Evolutionary conservation across 2,888 invertebrate genomes (phyloP).

Genomic region (Dryococelus australis): DNA sequence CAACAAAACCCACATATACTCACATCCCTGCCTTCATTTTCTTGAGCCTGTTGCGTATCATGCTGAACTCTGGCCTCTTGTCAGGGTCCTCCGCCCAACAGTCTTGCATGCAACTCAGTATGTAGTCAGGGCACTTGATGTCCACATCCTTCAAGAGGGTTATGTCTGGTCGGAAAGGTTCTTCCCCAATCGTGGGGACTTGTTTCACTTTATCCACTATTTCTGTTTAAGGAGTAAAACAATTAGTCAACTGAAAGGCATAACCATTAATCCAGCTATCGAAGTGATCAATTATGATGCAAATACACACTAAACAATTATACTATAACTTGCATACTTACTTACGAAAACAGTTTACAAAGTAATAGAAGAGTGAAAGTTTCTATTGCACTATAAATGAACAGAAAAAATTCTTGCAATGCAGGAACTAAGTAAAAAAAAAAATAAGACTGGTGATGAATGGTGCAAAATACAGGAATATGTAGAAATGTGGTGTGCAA

Average conservation of each 20-base stretch:
- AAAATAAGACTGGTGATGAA: no score
- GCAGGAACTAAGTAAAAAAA: no score
- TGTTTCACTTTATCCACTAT: conserved; percentile 85
- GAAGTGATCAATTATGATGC: not conserved
- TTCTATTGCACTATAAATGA: no score
- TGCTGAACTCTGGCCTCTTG: conserved; percentile 82
- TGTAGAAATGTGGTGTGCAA: no score
- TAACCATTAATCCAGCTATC: not conserved
- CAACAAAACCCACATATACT: conserved; percentile 55
- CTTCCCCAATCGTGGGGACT: conserved; percentile 70
- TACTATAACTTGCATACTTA: no score
- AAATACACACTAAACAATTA: not conserved
- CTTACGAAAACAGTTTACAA: no score
- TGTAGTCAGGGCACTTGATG: conserved; percentile 80
- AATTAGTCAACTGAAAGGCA: not conserved
- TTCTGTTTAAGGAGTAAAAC: conserved; percentile 63
- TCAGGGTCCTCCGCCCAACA: conserved; percentile 91
- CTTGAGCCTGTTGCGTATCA: conserved; percentile 80
- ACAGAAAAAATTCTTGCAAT: no score
- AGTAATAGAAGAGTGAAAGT: no score
- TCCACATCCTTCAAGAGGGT: conserved; percentile 74
- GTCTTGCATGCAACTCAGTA: conserved; percentile 82
- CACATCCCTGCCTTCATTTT: conserved; percentile 89
- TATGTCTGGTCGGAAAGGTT: conserved; percentile 81
- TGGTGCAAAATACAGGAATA: no score